A percentile compares a stretch with the other conserved stretches of the same genome.
phyloP scores from a whole-genome alignment of 2,888 invertebrate genomes.

The Cheilosia vernalis region DNA sequence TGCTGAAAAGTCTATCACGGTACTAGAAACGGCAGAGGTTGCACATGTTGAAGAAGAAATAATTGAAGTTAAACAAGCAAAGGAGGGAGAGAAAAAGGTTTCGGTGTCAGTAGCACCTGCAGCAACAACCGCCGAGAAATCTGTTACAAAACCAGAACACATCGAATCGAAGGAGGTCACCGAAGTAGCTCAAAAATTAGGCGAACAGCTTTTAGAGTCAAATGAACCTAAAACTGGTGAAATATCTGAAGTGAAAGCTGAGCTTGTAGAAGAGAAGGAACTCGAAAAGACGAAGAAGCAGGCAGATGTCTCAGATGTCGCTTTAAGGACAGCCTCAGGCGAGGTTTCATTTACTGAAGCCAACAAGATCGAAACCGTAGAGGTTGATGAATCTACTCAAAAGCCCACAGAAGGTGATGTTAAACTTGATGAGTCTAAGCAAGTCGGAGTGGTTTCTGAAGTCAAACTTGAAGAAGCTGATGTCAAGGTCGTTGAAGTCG shows the following conservation, averaged over 20 bases:
- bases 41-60: constrained; percentile 21
- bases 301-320: neutral
- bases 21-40: constrained; percentile 33
- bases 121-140: neutral
- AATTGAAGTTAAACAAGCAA: constrained; percentile 9
- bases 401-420: constrained; percentile 5
- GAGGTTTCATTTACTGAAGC: constrained; percentile 16
- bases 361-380: constrained; percentile 1
- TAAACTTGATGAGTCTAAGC: constrained; percentile 2
- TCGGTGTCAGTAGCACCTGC: neutral
- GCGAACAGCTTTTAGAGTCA: neutral
- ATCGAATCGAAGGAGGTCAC: neutral
- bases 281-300: constrained; percentile 17
- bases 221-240: neutral
- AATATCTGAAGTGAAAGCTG: constrained; percentile 5
- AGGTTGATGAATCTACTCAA: neutral
- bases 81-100: neutral
- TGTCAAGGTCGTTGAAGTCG: neutral
- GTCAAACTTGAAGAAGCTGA: constrained; percentile 17
- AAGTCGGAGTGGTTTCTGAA: constrained; percentile 2
- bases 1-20: constrained; percentile 48
- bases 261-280: constrained; percentile 5
- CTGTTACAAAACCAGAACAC: neutral
- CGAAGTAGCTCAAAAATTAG: neutral
- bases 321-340: neutral